Percentiles rank a stretch among this genome's conserved stretches.
Evolutionary conservation across 2,888 invertebrate genomes (phyloP).

Genomic region (Lacanobia wlatinum): DNA sequence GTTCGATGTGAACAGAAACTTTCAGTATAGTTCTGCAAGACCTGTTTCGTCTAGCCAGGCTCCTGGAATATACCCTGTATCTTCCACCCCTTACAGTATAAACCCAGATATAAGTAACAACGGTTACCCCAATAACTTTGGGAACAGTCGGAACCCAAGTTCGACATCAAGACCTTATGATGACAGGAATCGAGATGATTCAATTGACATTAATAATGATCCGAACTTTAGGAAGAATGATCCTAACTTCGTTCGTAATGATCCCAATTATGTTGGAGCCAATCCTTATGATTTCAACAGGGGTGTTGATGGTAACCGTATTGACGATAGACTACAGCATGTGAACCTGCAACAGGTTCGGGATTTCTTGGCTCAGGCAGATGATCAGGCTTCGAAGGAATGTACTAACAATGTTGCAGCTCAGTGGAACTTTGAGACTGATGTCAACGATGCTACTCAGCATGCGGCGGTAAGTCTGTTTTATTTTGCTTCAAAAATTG

Average conservation of each 20-base stretch:
- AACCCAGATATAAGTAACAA: slow-evolving; percentile 88
- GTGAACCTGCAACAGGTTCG: slow-evolving; percentile 87
- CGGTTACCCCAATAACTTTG: slow-evolving; percentile 84
- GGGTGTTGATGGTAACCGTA: slow-evolving; percentile 79
- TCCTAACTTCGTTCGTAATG: slow-evolving; percentile 88
- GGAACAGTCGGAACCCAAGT: slow-evolving; percentile 79
- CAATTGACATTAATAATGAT: slow-evolving; percentile 87
- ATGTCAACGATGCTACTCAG: slow-evolving; percentile 95
- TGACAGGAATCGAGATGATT: slow-evolving; percentile 82
- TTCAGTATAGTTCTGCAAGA: slow-evolving; percentile 81
- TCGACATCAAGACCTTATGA: slow-evolving; percentile 75
- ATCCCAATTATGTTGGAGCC: slow-evolving; percentile 84
- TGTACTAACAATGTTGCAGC: slow-evolving; percentile 96
- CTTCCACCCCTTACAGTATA: slow-evolving; percentile 83
- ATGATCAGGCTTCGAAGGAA: slow-evolving; percentile 94
- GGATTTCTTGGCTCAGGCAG: slow-evolving; percentile 93
- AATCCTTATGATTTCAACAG: slow-evolving; percentile 86
- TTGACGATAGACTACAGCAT: slow-evolving; percentile 85
- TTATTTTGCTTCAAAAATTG: background rate
- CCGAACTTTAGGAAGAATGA: slow-evolving; percentile 87
- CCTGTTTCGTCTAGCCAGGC: slow-evolving; percentile 73
- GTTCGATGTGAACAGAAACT: slow-evolving; percentile 80
- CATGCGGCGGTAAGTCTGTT: slow-evolving; percentile 94
- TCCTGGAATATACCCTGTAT: slow-evolving; percentile 80
- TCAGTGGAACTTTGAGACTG: slow-evolving; percentile 97